Conservation (phyloP, 2,888 invertebrate species). For the Microdon myrmicae region DNA sequence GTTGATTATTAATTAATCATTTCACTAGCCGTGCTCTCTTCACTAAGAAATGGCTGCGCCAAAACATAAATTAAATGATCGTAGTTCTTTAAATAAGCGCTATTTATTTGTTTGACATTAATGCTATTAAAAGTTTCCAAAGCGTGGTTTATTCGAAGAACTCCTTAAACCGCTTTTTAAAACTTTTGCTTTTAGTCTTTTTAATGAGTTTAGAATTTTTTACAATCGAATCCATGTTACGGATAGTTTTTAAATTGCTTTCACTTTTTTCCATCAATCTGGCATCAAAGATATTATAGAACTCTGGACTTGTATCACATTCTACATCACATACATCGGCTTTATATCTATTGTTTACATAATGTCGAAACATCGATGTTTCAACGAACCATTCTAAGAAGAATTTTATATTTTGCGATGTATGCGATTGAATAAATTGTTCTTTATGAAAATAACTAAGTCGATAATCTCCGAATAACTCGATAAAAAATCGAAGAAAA, state of each 20-base stretch:
- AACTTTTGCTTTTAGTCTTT: conserved; percentile 55
- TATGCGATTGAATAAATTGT: conserved; percentile 73
- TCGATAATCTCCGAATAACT: conserved; percentile 77
- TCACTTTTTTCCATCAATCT: conserved; percentile 56
- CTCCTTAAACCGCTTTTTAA: conserved; percentile 56
- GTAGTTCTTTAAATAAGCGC: too few species aligned
- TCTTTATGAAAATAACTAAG: conserved; percentile 73
- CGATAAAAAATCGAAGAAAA: conserved; percentile 81
- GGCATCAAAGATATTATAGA: conserved; percentile 56
- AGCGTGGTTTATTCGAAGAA: conserved; percentile 51
- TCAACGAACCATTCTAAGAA: conserved; percentile 90
- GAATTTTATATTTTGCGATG: conserved; percentile 75
- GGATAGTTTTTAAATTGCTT: conserved; percentile 52
- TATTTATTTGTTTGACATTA: too few species aligned
- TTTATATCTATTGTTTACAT: conserved; percentile 44
- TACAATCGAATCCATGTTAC: conserved; percentile 55
- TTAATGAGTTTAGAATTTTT: conserved; percentile 56
- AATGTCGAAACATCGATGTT: conserved; percentile 86
- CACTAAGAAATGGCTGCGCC: too few species aligned
- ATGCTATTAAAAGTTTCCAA: too few species aligned
- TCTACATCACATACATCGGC: conserved; percentile 31
- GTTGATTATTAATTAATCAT: too few species aligned
- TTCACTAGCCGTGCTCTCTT: too few species aligned
- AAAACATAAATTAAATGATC: too few species aligned
- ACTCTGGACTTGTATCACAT: conserved; percentile 44